Conservation (phyloP, 2,888 invertebrate genomes). For the Synanthedon vespiformis region DNA sequence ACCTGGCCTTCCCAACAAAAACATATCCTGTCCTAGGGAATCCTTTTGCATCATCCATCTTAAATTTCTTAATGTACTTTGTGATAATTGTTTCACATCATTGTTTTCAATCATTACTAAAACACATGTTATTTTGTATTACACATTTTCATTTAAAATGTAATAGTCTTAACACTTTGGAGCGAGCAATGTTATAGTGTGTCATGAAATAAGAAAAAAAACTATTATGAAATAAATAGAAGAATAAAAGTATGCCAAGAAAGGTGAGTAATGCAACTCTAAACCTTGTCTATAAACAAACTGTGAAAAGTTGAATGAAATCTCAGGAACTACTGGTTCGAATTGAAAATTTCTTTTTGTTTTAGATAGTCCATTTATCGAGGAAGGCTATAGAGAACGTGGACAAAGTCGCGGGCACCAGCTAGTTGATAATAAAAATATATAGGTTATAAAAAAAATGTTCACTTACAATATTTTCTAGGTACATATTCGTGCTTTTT, state of each 20-base stretch:
- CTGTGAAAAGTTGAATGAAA: not conserved
- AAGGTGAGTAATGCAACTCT: not conserved
- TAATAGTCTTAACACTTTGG: too few species aligned
- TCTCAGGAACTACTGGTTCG: too few species aligned
- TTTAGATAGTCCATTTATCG: too few species aligned
- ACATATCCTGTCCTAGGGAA: slow-evolving; percentile 92
- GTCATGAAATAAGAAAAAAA: too few species aligned
- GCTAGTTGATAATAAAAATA: slow-evolving; percentile 13
- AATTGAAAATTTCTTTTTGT: too few species aligned
- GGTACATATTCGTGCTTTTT: slow-evolving; percentile 87
- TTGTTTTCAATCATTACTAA: slow-evolving; percentile 52
- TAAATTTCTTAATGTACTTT: slow-evolving; percentile 82
- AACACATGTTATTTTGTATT: slow-evolving; percentile 8
- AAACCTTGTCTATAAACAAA: not conserved
- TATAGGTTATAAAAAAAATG: slow-evolving; percentile 1
- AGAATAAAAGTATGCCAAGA: too few species aligned
- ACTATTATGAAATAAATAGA: too few species aligned
- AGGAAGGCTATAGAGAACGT: too few species aligned
- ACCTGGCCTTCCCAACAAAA: slow-evolving; percentile 92
- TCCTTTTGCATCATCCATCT: slow-evolving; percentile 99
- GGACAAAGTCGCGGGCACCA: too few species aligned
- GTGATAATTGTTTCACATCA: slow-evolving; percentile 73
- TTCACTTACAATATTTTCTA: slow-evolving; percentile 79
- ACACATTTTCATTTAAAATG: too few species aligned
- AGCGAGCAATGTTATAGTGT: too few species aligned